Percentiles rank a stretch among this genome's conserved stretches.
Evolutionary conservation across 1,140 invertebrate species (phyloP).

Genomic region (Camponotus floridanus): DNA sequence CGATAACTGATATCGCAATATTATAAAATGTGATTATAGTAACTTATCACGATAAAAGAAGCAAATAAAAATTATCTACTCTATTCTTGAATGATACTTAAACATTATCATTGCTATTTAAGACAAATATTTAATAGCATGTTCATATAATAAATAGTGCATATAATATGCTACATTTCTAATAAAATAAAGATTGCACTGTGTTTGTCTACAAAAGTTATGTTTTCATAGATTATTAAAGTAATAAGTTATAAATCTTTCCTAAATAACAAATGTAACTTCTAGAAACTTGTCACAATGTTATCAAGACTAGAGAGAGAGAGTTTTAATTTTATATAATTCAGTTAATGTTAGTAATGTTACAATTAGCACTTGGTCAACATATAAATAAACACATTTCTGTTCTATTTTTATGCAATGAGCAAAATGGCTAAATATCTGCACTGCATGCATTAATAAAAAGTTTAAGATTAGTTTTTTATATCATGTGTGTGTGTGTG

Average conservation of each 20-base stretch:
- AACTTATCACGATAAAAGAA: constrained; percentile 5
- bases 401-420: neutral
- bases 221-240: neutral
- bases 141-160: neutral
- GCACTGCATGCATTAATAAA: constrained; percentile 11
- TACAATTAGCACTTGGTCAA: neutral
- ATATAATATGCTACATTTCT: neutral
- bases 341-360: constrained; percentile 34
- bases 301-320: constrained; percentile 3
- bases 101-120: constrained; percentile 17
- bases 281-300: neutral
- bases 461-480: neutral
- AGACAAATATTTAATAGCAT: neutral
- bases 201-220: neutral
- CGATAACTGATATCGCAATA: neutral
- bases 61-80: constrained; percentile 4
- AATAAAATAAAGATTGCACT: neutral
- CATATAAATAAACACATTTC: constrained; percentile 11
- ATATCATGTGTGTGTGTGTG: neutral
- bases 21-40: neutral
- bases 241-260: neutral
- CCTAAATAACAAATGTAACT: neutral
- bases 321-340: neutral
- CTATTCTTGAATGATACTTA: neutral
- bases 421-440: neutral